phyloP scores from a whole-genome alignment of 2,888 invertebrate genomes.

The Neuroscelio doddi region DNA sequence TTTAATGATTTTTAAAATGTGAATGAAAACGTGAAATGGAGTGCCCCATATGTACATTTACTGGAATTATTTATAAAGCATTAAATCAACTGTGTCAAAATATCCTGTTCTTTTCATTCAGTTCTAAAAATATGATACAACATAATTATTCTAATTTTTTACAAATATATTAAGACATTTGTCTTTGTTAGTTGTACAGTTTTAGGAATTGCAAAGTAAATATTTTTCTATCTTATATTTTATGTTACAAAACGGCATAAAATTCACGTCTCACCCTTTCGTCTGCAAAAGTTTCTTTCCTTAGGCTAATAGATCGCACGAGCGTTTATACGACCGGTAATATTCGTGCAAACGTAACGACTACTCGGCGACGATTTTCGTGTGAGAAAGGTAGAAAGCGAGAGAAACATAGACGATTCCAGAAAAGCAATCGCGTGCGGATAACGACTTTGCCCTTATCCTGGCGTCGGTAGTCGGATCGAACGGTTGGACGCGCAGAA shows the following conservation, averaged over 20 bases:
- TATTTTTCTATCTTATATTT: no score
- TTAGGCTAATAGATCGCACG: constrained; percentile 1
- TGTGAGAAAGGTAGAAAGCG: constrained; percentile 9
- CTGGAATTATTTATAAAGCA: no score
- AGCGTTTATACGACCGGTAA: not conserved
- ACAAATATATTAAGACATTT: no score
- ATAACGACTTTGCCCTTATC: constrained; percentile 50
- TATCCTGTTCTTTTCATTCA: not conserved
- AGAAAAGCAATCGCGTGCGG: constrained; percentile 60
- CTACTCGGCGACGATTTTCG: constrained; percentile 12
- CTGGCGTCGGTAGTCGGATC: constrained; percentile 13
- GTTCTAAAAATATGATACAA: no score
- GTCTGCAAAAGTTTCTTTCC: not conserved
- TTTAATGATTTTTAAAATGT: no score
- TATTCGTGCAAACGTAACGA: not conserved
- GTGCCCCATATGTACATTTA: no score
- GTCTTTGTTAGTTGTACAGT: no score
- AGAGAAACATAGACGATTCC: constrained; percentile 47
- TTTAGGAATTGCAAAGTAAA: no score
- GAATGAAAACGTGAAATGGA: no score
- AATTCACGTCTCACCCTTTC: not conserved
- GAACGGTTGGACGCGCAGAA: constrained; percentile 9
- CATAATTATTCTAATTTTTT: no score
- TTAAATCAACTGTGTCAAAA: not conserved
- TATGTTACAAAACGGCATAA: not conserved